Conservation (phyloP, 2,113 vertebrate genomes). For the Malurus alboscapulatus region DNA sequence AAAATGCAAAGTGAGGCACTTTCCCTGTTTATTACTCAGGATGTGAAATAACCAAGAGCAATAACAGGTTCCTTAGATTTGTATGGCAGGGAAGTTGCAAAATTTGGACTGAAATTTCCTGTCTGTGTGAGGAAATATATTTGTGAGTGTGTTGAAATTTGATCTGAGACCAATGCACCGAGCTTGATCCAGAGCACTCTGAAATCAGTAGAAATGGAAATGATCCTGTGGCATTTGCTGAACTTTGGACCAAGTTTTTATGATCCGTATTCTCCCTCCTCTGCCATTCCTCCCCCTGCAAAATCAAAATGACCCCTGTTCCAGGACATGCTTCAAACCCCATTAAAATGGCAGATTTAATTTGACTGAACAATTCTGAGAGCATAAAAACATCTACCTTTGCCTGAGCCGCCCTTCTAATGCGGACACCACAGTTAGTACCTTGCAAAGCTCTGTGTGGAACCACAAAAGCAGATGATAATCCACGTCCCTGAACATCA, state of each 20-base stretch:
- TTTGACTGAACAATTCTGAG: neutral
- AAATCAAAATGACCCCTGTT: neutral
- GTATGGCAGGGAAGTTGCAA: neutral
- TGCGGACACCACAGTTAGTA: neutral
- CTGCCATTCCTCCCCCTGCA: neutral
- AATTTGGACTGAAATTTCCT: neutral
- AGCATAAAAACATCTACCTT: neutral
- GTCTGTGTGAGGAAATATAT: neutral
- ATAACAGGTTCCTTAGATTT: neutral
- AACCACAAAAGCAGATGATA: neutral
- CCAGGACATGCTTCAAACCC: neutral
- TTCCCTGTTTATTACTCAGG: neutral
- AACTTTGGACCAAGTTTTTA: neutral
- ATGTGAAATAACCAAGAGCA: neutral
- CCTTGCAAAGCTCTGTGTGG: neutral
- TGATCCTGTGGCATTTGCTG: neutral
- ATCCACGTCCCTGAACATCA: neutral
- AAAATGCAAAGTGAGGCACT: neutral
- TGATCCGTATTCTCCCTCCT: neutral
- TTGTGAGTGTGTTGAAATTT: neutral
- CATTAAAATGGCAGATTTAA: constrained; percentile 1
- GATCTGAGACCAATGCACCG: neutral
- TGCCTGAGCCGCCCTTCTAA: neutral
- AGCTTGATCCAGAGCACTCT: neutral
- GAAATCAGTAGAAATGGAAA: neutral